Evolutionary conservation across 1,140 invertebrate genomes (phyloP), one percentile per base, ranked within the genome.

Genomic region (Lordiphosa stackelbergi): DNA sequence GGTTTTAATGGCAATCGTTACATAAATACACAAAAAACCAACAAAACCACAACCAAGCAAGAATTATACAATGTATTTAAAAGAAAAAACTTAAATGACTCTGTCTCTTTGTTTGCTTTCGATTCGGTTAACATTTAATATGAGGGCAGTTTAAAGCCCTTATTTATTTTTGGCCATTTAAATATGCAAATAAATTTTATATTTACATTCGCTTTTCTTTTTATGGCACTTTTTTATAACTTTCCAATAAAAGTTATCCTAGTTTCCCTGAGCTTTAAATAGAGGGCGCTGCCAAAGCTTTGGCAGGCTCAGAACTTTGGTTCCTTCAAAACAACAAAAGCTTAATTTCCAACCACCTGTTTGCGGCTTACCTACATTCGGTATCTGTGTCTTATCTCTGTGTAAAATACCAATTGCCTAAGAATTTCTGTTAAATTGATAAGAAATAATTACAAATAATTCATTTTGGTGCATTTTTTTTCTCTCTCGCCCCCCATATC

Each of bases 231-330:
- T 31, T 31, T 31, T 31, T 35, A 53, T 70, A 81, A 53, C 61
- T 42, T 19, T 36, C 22, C 10, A 12, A 12, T n/a, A 22, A 40
- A 59, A 56, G 10, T 28, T 31, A 40, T 16, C n/a, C 55, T 57
- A 41, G 53, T 45, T 62, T 53, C 22, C 36, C 11, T 19, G 58
- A 69, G 72, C 53, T 75, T 46, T 11, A 24, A 4, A 34, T 41
- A 79, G 74, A 68, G 62, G 74, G 75, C 74, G 74, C 46, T 47
- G 9, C 22, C 34, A 28, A 28, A 79, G 60, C 69, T 73, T 73
- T 49, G 16, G 10, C 12, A 42, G 38, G 53, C 42, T 75, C 63
- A 77, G 66, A 41, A 53, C 5, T 7, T n/a, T 7, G 10, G 37
- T 47, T 64, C 71, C 11, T 31, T 6, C 5, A 0, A 7, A 7